phyloP scores from a whole-genome alignment of 64 coral and sea anemone species.

The Platygyra sinensis region DNA sequence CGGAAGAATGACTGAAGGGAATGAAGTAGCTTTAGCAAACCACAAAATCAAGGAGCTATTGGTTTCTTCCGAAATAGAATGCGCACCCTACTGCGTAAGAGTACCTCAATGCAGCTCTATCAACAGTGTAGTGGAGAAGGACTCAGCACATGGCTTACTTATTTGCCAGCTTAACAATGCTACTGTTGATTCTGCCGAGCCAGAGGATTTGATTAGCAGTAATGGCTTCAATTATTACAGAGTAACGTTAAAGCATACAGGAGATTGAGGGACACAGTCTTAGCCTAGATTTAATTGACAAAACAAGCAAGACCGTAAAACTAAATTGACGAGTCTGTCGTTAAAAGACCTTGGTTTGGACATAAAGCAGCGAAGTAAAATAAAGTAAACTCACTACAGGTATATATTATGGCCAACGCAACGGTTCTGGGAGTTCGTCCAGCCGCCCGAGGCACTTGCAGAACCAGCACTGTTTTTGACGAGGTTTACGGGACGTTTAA shows the following conservation, averaged over 20 bases:
- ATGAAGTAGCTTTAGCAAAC: background rate
- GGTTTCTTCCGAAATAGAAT: conserved; percentile 14
- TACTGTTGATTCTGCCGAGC: conserved; percentile 10
- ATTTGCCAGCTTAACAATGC: conserved; percentile 4
- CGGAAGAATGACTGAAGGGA: background rate
- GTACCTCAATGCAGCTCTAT: conserved; percentile 6
- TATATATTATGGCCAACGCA: no score
- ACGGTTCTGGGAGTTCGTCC: no score
- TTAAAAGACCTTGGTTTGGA: background rate
- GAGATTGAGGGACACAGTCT: background rate
- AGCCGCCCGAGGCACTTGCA: no score
- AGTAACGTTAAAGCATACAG: background rate
- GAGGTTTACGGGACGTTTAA: no score
- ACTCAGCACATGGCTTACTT: background rate
- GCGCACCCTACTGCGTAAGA: background rate
- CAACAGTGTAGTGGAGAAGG: background rate
- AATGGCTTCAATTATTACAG: background rate
- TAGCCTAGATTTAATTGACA: background rate
- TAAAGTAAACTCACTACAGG: no score
- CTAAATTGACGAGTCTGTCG: no score
- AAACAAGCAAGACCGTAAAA: no score
- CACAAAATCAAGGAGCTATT: background rate
- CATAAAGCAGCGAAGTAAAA: no score
- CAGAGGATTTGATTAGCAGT: background rate
- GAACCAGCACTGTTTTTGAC: no score